Percentiles rank a stretch among this genome's conserved stretches.
Conservation (phyloP, 2,888 invertebrate species). For the Eumacrocentrus americanus region DNA sequence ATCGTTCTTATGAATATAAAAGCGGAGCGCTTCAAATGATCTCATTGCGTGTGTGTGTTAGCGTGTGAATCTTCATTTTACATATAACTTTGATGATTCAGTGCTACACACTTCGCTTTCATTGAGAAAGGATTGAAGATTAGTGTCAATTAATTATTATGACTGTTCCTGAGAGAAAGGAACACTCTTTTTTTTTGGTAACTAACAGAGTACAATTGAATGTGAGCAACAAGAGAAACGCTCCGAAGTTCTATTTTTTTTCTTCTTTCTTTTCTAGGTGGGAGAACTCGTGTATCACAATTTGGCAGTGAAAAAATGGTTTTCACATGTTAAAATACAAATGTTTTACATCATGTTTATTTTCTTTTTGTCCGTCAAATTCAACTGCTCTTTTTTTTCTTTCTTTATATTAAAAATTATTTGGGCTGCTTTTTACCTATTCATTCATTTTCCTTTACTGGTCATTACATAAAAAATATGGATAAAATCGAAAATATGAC, state of each 20-base stretch:
- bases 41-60: too few species aligned
- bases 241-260: slow-evolving; percentile 12
- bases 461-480: slow-evolving; percentile 32
- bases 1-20: slow-evolving; percentile 37
- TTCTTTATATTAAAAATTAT: slow-evolving; percentile 11
- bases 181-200: slow-evolving; percentile 28
- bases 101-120: slow-evolving; percentile 3
- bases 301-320: slow-evolving; percentile 58
- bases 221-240: slow-evolving; percentile 42
- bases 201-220: slow-evolving; percentile 41
- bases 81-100: not conserved
- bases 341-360: slow-evolving; percentile 32
- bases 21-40: slow-evolving; percentile 44
- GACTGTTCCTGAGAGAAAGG: not conserved
- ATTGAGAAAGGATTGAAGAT: slow-evolving; percentile 1
- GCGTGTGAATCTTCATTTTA: too few species aligned
- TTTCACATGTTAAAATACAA: slow-evolving; percentile 49
- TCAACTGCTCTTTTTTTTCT: slow-evolving; percentile 23
- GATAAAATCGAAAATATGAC: slow-evolving; percentile 47
- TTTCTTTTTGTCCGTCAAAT: slow-evolving; percentile 30
- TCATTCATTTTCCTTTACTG: slow-evolving; percentile 24
- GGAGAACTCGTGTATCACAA: slow-evolving; percentile 57
- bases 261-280: slow-evolving; percentile 6
- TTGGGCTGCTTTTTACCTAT: not conserved
- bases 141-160: slow-evolving; percentile 4